Evolutionary conservation across 2,888 invertebrate species (phyloP).

Genomic region (Nymphalis polychloros): DNA sequence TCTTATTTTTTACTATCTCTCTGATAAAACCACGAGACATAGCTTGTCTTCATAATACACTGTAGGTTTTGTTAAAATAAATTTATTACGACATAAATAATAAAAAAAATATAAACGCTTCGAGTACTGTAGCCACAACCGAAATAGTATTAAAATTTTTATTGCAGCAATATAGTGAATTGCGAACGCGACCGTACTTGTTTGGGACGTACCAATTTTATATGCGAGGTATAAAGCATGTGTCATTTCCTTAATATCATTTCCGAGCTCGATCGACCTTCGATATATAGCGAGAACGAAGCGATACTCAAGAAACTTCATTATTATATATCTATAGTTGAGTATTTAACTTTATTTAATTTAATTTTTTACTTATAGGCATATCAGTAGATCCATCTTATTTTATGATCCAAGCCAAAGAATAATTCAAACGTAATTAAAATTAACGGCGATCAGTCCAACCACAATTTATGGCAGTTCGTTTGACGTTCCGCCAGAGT

Average conservation of each 20-base stretch:
- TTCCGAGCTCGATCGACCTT: background rate
- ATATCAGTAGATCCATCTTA: no score
- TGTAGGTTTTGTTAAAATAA: no score
- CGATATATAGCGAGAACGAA: background rate
- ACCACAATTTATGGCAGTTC: no score
- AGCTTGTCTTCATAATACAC: no score
- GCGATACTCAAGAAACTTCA: background rate
- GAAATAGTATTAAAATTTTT: constrained; percentile 35
- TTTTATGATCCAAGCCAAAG: no score
- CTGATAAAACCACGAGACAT: no score
- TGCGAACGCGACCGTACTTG: constrained; percentile 32
- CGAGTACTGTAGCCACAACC: constrained; percentile 1
- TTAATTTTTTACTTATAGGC: no score
- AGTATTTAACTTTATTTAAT: background rate
- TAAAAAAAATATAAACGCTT: background rate
- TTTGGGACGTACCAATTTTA: constrained; percentile 30
- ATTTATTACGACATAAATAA: background rate
- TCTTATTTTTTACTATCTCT: no score
- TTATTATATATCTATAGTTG: background rate
- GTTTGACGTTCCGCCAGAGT: no score
- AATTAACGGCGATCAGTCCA: no score
- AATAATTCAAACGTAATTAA: no score
- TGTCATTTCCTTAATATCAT: constrained; percentile 30
- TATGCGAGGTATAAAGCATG: constrained; percentile 28
- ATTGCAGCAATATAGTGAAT: constrained; percentile 35